These are phyloP conservation scores for Cydia strobilella DNA, from an alignment of 1,140 invertebrate species.

Conservation along the genomic window DNA sequence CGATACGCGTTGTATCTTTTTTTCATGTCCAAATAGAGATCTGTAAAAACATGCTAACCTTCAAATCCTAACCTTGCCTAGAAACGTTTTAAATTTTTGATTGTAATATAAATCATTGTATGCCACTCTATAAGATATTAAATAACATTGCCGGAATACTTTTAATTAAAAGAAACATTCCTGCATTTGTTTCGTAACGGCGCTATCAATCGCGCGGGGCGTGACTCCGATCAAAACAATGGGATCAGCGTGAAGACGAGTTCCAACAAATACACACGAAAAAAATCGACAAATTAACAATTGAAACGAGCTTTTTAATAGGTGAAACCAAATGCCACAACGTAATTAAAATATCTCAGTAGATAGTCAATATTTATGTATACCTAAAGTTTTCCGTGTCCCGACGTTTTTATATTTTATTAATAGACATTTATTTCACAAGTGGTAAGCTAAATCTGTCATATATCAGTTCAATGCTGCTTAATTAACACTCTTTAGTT, in stretches of 20 bases:
- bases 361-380: not conserved
- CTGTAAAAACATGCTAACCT: not conserved
- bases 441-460: too few relatives aligned
- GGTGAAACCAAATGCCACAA: not conserved
- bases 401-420: not conserved
- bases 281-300: slow-evolving; percentile 27
- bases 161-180: slow-evolving; percentile 31
- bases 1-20: not conserved
- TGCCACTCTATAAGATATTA: not conserved
- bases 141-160: not conserved
- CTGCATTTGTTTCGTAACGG: slow-evolving; percentile 26
- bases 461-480: too few relatives aligned
- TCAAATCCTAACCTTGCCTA: not conserved
- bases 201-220: slow-evolving; percentile 26
- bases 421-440: too few relatives aligned
- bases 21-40: slow-evolving; percentile 2
- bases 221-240: slow-evolving; percentile 30
- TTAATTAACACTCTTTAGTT: too few relatives aligned
- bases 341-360: not conserved
- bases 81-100: not conserved
- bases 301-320: slow-evolving; percentile 30
- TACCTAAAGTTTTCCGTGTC: not conserved
- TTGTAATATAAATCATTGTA: too few relatives aligned
- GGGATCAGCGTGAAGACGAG: slow-evolving; percentile 30
- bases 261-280: slow-evolving; percentile 26